Base-by-base conservation (phyloP, 2,113 vertebrate species). In the Nipponia nippon region DNA sequence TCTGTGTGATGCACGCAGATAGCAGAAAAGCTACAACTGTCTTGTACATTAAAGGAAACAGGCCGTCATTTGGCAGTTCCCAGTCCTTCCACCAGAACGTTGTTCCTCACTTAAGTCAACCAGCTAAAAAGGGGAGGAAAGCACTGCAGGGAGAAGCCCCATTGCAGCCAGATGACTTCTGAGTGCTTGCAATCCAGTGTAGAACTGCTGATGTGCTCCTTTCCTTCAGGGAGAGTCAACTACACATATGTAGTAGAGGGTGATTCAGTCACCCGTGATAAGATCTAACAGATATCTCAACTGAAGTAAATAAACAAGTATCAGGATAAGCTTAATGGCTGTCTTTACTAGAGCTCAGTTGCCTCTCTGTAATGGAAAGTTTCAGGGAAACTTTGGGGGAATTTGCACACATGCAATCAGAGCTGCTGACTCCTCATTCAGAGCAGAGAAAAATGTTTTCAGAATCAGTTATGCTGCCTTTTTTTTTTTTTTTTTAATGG, bases 331-430 rank as follows among this genome's bases (percentile, higher is more conserved):
- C 32, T 42, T 40, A 22, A 70, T 69, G 55, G 38, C 53, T 47
- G 27, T 4, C 61, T 70, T 77, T 87, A 29, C 66, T 49, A 61
- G 52, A 83, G 87, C 49, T 84, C 65, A 10, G 56, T 19, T 82
- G 72, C 5, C 30, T 42, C 34, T 84, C 77, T 59, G 58, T 36
- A 66, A 61, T 89, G 91, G 90, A 82, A 97, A 76, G 61, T 94
- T 84, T 93, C 61, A 82, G 92, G 80, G 96, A 82, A 89, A 92
- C 65, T 95, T 83, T 5, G 81, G 96, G 94, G 95, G 77, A 96
- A 96, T 94, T 95, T 87, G 47, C 10, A 13, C 79, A 25, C 27
- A 1, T 75, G 69, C 73, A 95, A 95, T 96, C 93, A 94, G 87
- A 87, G 91, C 81, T 94, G 81, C 69, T 95, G 96, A 80, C 73